Evolutionary conservation across 2,113 vertebrate species (phyloP), one percentile per base, ranked within the genome.

Genomic region (Pan paniscus): DNA sequence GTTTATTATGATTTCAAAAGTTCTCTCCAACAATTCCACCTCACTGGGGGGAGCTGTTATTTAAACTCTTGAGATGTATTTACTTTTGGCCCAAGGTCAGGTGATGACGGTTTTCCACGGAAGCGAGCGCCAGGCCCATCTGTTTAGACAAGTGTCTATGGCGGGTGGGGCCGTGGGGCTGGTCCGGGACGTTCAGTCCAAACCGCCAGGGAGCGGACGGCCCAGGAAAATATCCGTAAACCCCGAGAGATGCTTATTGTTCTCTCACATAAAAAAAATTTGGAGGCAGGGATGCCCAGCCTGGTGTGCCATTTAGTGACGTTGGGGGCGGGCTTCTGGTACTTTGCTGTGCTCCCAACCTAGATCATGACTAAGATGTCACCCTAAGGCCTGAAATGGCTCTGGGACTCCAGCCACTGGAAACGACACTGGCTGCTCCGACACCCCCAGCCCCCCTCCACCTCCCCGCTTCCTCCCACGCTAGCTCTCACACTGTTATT

Each of bases 221-320:
- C 38, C 57, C 4, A n/a, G 73, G 70, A 48, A 70, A 48, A 22
- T n/a, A 1, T 43, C 0, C 55, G 48, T 12, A 12, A 27, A 32
- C 13, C 0, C 14, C 30, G 61, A 55, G 3, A 22, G 76, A 55
- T 7, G 32, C 11, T 46, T 35, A 18, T 3, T 27, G 17, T 30
- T 32, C 18, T 64, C 32, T 30, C 22, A 1, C 7, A 0, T 1
- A 10, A 20, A 9, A 9, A 80, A 17, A 11, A 17, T 0, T 0
- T 8, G 38, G 50, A 25, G 30, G 48, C 32, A 17, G 78, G 40
- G 16, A 1, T 35, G 25, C 38, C 30, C 32, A 3, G 78, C 30
- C 25, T 2, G 78, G 67, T 0, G 13, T 17, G 55, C 13, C 0
- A 0, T 12, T 17, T 6, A 1, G 2, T 0, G 25, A 0, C 0